These are phyloP conservation scores for Dolichotis patagonum DNA, from an alignment of 2,113 vertebrate genomes.

Conservation along the genomic window DNA sequence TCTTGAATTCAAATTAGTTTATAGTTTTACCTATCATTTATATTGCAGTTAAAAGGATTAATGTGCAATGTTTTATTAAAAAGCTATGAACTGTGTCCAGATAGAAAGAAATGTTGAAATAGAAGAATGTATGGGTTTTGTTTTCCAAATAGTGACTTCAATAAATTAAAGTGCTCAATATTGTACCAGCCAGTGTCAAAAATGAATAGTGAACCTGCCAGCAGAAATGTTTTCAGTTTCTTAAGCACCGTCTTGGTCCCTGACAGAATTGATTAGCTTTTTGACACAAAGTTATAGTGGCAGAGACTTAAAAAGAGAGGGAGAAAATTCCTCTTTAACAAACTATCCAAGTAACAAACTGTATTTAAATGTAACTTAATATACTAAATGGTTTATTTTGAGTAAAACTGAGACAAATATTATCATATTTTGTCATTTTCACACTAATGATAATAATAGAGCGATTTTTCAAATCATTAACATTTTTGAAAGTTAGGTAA, in stretches of 20 bases:
- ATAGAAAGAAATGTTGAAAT: conserved; percentile 76
- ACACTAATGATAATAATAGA: not conserved
- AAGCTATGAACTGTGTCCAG: conserved; percentile 72
- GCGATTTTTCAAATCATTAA: not conserved
- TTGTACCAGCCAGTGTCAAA: conserved; percentile 83
- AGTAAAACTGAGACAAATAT: conserved; percentile 58
- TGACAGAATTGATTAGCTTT: conserved; percentile 85
- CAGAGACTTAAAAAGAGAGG: conserved; percentile 70
- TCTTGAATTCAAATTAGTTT: conserved; percentile 65
- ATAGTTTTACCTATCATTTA: conserved; percentile 67
- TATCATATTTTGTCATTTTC: not conserved
- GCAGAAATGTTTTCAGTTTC: conserved; percentile 85
- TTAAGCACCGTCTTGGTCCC: conserved; percentile 78
- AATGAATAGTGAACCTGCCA: conserved; percentile 85
- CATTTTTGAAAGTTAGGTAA: not conserved
- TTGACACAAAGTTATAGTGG: conserved; percentile 77
- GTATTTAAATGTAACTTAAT: conserved; percentile 62
- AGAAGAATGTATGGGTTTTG: conserved; percentile 86
- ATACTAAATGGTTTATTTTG: conserved; percentile 73
- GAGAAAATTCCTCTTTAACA: conserved; percentile 75
- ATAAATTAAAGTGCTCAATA: conserved; percentile 87
- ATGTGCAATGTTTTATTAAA: conserved; percentile 74
- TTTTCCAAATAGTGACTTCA: conserved; percentile 83
- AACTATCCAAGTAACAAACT: conserved; percentile 62
- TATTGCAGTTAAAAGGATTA: conserved; percentile 69